Evolutionary conservation across 2,797 vertebrate species (phyloP), one percentile per base, ranked within the genome.

Genomic region (Selene dorsalis): DNA sequence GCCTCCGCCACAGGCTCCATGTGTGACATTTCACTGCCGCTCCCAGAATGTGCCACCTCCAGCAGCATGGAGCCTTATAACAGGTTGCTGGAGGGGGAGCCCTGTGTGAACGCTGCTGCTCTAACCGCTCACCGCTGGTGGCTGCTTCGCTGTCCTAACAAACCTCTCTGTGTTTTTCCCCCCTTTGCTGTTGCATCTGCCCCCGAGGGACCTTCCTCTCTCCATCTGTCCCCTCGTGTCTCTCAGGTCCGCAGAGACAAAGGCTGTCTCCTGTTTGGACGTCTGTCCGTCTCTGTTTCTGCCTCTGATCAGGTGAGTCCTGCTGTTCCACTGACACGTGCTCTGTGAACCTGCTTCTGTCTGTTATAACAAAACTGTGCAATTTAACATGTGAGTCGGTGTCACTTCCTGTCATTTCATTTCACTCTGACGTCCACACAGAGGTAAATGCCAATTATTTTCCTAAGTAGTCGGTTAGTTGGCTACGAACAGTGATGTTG

Each of bases 31-130:
- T 94, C 89, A 79, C 92, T 72, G 6, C 22, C 6, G 18, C 59
- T 35, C 78, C 87, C 82, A 87, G 93, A 94, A 95, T 94, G 90
- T 93, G 84, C 77, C 93, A 93, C 93, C 91, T 91, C 82, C 73
- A 57, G 48, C 69, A 22, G 43, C 79, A 13, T 38, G 2, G 9
- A 56, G 81, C 74, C 69, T 30, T 90, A 92, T 91, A 92, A 89
- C 86, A 39, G 82, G 73, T 68, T 17, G 62, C 80, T 28, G 4
- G 17, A 30, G 22, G 73, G 8, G 32, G 73, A 9, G 66, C 62
- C n/a, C 24, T 3, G 5, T 57, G 30, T 22, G n/a, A 24, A 14
- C 22, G 14, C 63, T n/a, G 71, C 69, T 62, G 65, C 69, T 69
- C 80, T 82, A 79, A 89, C 88, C 48, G 73, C 87, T 52, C 55